Evolutionary conservation across 2,888 invertebrate genomes (phyloP).

Genomic region (Oscheius sp.): DNA sequence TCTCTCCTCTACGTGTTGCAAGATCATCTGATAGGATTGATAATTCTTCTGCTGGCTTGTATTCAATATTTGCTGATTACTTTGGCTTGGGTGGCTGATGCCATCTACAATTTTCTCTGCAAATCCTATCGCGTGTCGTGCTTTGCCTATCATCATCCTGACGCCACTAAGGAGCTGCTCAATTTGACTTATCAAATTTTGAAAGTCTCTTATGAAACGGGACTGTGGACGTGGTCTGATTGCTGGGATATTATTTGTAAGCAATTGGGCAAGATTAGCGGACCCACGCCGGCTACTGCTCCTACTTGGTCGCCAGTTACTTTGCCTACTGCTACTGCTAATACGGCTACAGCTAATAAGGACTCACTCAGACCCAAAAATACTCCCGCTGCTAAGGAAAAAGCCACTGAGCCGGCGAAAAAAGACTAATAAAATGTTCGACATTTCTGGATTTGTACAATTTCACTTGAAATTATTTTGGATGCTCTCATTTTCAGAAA

Average conservation of each 20-base stretch:
- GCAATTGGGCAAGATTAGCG: slow-evolving; percentile 8
- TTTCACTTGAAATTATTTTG: too few species aligned
- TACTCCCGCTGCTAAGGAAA: too few species aligned
- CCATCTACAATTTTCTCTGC: neutral
- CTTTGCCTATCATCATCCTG: slow-evolving; percentile 13
- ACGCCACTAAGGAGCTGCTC: slow-evolving; percentile 11
- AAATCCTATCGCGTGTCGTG: neutral
- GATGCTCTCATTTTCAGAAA: too few species aligned
- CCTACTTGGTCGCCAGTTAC: neutral
- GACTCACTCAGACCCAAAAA: too few species aligned
- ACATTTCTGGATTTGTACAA: too few species aligned
- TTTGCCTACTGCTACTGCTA: too few species aligned
- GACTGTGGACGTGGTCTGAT: slow-evolving; percentile 17
- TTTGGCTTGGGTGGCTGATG: neutral
- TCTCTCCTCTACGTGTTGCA: slow-evolving; percentile 13
- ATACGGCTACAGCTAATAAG: too few species aligned
- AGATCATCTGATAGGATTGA: slow-evolving; percentile 2
- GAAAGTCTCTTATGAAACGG: slow-evolving; percentile 13
- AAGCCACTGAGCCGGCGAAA: too few species aligned
- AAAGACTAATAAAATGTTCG: too few species aligned
- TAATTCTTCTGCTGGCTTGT: slow-evolving; percentile 6
- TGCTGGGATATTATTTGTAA: neutral
- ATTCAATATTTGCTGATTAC: neutral
- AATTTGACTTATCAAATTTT: neutral
- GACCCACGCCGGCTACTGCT: neutral